Conservation (phyloP, 2,888 invertebrate genomes). For the Saturnia japonica region DNA sequence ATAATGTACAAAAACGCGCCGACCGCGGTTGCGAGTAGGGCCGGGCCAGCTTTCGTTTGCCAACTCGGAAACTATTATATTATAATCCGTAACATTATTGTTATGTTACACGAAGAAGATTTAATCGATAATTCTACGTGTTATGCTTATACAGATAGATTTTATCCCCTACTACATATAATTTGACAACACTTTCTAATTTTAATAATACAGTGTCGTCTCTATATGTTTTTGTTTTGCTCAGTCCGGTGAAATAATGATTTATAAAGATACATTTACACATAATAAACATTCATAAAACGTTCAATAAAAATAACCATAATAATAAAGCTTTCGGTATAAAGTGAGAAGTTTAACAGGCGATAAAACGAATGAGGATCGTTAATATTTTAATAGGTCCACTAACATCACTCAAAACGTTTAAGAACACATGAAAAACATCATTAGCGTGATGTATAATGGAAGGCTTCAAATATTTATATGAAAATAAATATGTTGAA, state of each 20-base stretch:
- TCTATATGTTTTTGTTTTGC: neutral
- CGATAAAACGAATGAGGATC: conserved; percentile 43
- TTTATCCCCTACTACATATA: neutral
- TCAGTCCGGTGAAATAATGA: neutral
- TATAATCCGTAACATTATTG: conserved; percentile 17
- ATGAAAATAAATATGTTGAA: neutral
- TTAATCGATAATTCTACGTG: neutral
- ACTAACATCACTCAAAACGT: conserved; percentile 27
- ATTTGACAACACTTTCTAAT: neutral
- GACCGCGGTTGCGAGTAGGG: conserved; percentile 34
- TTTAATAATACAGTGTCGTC: neutral
- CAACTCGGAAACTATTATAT: conserved; percentile 8
- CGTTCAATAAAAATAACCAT: conserved; percentile 32
- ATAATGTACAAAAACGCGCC: conserved; percentile 63
- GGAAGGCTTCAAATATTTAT: conserved; percentile 13
- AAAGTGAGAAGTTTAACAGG: conserved; percentile 47
- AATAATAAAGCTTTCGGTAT: conserved; percentile 39
- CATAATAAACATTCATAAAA: conserved; percentile 16
- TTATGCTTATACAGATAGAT: neutral
- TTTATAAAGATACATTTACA: neutral
- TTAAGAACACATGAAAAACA: conserved; percentile 34
- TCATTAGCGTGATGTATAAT: conserved; percentile 29
- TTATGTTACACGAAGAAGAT: neutral
- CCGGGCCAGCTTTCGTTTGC: conserved; percentile 22
- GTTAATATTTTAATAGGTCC: conserved; percentile 42